A percentile compares a stretch with the other conserved stretches of the same genome.
phyloP scores from a whole-genome alignment of 1,140 invertebrate species.

The Drosophila orena region DNA sequence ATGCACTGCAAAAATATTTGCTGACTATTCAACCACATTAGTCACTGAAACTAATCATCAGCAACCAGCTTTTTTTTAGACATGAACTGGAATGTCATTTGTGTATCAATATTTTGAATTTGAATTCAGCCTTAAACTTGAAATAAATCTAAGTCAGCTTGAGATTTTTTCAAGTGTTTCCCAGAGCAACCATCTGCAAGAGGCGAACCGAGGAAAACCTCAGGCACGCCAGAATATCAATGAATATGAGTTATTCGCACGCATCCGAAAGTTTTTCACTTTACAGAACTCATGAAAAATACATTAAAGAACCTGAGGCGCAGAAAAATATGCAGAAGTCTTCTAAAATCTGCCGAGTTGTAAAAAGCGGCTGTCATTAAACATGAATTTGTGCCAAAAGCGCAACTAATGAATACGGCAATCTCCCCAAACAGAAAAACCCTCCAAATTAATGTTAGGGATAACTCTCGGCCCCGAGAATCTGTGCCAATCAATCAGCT shows the following conservation, averaged over 20 bases:
- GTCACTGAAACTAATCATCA: no score
- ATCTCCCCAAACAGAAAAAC: slow-evolving; percentile 29
- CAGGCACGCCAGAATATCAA: slow-evolving; percentile 65
- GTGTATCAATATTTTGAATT: background rate
- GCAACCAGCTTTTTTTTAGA: no score
- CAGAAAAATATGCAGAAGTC: slow-evolving; percentile 10
- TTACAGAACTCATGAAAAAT: slow-evolving; percentile 80
- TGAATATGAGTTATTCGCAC: slow-evolving; percentile 81
- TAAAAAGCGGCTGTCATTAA: slow-evolving; percentile 68
- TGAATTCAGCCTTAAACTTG: background rate
- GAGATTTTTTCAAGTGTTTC: background rate
- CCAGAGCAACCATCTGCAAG: slow-evolving; percentile 24
- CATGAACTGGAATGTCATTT: no score
- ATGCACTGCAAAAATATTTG: slow-evolving; percentile 1
- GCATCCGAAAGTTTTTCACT: slow-evolving; percentile 73
- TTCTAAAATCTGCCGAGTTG: slow-evolving; percentile 38
- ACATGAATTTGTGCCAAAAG: slow-evolving; percentile 79
- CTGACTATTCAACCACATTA: no score
- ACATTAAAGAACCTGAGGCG: slow-evolving; percentile 67
- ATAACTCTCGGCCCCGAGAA: slow-evolving; percentile 6
- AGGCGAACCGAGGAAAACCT: slow-evolving; percentile 12
- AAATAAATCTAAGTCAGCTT: background rate
- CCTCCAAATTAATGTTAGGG: slow-evolving; percentile 18
- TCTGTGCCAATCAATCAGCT: slow-evolving; percentile 50
- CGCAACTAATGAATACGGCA: slow-evolving; percentile 81